A percentile compares a stretch with the other conserved stretches of the same genome.
phyloP scores from a whole-genome alignment of 2,888 invertebrate species.

The Argyra leucocephala region DNA sequence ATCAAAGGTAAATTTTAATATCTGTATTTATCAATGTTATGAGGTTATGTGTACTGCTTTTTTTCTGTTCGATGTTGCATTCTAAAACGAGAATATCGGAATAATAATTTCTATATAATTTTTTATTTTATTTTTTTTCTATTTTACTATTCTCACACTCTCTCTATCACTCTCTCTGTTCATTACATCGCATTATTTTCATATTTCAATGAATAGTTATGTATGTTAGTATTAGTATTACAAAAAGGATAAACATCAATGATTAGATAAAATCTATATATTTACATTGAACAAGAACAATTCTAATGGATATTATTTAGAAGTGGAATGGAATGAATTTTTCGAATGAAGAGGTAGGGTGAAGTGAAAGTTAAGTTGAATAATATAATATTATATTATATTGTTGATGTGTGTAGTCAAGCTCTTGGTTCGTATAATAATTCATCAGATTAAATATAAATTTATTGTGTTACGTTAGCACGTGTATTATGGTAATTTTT shows the following conservation, averaged over 20 bases:
- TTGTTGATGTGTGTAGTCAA: too few species aligned
- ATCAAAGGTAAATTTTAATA: neutral
- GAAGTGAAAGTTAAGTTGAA: too few species aligned
- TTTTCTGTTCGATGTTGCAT: neutral
- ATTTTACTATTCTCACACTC: too few species aligned
- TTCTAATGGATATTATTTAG: neutral
- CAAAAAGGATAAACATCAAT: neutral
- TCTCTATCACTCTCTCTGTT: too few species aligned
- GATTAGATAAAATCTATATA: conserved; percentile 2
- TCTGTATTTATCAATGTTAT: neutral
- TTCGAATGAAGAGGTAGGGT: neutral
- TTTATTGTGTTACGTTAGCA: neutral
- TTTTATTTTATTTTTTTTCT: too few species aligned
- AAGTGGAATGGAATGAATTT: neutral
- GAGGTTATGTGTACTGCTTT: neutral
- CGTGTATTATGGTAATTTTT: neutral
- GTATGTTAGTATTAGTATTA: neutral
- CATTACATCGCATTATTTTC: too few species aligned
- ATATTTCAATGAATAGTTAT: too few species aligned
- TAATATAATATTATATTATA: too few species aligned
- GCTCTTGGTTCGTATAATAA: neutral
- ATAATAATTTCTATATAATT: too few species aligned
- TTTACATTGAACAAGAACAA: neutral
- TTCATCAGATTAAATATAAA: neutral
- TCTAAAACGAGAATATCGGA: neutral